These are phyloP conservation scores for Lophotriccus pileatus DNA, from an alignment of 2,797 vertebrate genomes.

Conservation along the genomic window DNA sequence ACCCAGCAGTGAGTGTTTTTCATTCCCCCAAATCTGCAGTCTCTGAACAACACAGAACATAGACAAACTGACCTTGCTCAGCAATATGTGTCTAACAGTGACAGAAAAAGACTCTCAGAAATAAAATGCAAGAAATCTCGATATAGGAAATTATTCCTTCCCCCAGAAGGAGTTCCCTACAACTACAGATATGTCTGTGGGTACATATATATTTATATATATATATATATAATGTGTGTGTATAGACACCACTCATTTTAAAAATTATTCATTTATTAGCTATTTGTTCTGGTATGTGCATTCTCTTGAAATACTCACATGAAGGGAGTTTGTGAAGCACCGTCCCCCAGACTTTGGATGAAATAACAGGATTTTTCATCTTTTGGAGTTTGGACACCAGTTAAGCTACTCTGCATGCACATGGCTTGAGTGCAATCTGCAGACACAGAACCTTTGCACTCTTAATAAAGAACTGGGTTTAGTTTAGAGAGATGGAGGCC, in stretches of 20 bases:
- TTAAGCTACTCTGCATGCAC: background rate
- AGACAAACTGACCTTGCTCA: background rate
- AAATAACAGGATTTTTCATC: background rate
- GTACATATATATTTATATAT: background rate
- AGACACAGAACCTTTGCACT: background rate
- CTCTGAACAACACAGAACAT: background rate
- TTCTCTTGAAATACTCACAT: background rate
- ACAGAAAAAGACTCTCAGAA: background rate
- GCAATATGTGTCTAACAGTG: background rate
- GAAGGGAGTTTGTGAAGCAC: background rate
- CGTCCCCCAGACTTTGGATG: background rate
- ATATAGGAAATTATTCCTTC: background rate
- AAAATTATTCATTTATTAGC: background rate
- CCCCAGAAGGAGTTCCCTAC: background rate
- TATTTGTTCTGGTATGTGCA: background rate
- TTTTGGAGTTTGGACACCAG: background rate
- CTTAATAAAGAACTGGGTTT: background rate
- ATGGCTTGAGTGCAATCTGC: background rate
- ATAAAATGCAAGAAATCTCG: background rate
- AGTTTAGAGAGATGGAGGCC: background rate
- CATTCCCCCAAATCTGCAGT: background rate
- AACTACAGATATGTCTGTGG: background rate
- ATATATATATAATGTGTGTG: background rate
- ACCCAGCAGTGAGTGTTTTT: background rate
- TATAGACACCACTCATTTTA: accelerated